Evolutionary conservation across 2,797 vertebrate species (phyloP), one percentile per base, ranked within the genome.

Genomic region (Crax fasciolata): DNA sequence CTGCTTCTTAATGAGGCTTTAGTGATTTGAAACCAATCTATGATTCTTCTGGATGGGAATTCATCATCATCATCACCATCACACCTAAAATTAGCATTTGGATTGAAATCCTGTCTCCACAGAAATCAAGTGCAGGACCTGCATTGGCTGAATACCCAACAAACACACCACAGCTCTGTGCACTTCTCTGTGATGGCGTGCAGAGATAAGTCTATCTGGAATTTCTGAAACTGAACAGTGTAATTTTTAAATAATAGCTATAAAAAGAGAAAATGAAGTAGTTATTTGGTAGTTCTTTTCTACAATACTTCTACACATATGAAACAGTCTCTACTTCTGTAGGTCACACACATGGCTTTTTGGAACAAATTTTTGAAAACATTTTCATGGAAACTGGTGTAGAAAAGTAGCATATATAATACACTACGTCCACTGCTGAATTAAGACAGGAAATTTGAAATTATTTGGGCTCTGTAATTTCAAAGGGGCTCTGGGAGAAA

Each of bases 401-500:
- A 83, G 72, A 30, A 83, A 61, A 43, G 21, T 8, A 67, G 18
- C 7, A 58, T 4, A 58, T n/a, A 35, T 59, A 46, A 17, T 32
- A n/a, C 23, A 48, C 27, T 17, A 49, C 27, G 24, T 63, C 84
- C 67, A 90, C 63, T 49, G 74, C 35, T 78, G 52, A 86, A 71
- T 68, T 63, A 89, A 87, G 44, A 76, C 17, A 87, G 65, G 52
- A 89, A 68, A 68, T 13, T 66, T 43, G 89, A 87, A 90, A 82
- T 76, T 87, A 88, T 89, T 91, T 73, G 77, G 62, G 55, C 74
- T 96, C 92, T 92, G 75, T 86, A 52, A 86, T 71, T 86, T 77
- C 73, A 80, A 49, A 81, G 48, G 67, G 94, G 62, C 54, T 76
- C 61, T 91, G 84, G 46, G 95, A 89, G 87, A 87, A 94, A 91